These are phyloP conservation scores for Coluber constrictor DNA, from an alignment of 2,797 vertebrate species.

Conservation along the genomic window DNA sequence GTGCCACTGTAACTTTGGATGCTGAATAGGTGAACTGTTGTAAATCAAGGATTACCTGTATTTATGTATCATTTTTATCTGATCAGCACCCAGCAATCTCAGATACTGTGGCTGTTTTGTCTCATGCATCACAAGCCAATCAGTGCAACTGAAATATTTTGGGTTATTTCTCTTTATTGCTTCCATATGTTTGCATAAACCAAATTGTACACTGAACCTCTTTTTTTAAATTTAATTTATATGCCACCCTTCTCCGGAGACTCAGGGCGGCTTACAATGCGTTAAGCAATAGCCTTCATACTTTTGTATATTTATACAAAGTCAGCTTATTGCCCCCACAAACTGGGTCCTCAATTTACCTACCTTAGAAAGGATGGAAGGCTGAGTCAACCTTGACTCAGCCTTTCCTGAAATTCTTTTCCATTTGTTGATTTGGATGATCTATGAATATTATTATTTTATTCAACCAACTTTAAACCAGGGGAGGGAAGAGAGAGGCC, in stretches of 20 bases:
- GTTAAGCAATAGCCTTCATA: too few species aligned
- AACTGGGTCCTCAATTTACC: too few species aligned
- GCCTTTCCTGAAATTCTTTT: neutral
- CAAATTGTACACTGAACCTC: neutral
- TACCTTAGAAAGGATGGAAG: too few species aligned
- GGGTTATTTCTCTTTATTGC: neutral
- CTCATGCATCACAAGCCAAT: fast-evolving
- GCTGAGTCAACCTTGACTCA: too few species aligned
- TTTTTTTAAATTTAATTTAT: too few species aligned
- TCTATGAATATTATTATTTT: neutral
- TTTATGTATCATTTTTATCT: neutral
- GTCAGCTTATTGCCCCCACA: too few species aligned
- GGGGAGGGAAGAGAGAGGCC: neutral
- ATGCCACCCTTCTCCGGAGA: too few species aligned
- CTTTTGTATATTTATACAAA: too few species aligned
- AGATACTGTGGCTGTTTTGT: neutral
- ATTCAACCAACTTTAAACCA: neutral
- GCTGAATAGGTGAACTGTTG: neutral
- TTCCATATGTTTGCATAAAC: neutral
- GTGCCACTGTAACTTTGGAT: neutral
- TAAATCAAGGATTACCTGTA: neutral
- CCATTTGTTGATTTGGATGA: neutral
- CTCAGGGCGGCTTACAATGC: too few species aligned
- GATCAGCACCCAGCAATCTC: neutral
- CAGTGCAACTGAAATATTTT: neutral